Evolutionary conservation across 2,888 invertebrate genomes (phyloP).

Genomic region (Amblyteles armatorius): DNA sequence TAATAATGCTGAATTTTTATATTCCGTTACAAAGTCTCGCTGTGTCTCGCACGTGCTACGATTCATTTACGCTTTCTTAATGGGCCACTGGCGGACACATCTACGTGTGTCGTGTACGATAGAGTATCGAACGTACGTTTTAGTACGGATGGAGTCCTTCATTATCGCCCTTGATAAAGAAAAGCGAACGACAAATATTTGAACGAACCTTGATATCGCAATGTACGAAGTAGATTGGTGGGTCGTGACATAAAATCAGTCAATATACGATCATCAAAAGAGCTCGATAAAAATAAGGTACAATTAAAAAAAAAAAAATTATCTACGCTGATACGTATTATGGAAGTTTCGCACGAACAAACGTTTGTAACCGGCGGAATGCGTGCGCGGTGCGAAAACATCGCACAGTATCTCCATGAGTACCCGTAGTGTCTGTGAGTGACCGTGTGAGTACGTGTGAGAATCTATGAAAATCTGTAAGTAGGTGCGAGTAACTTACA

Average conservation of each 20-base stretch:
- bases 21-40: too few relatives aligned
- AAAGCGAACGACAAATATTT: not conserved
- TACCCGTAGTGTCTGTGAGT: too few relatives aligned
- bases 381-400: conserved; percentile 15
- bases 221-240: not conserved
- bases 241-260: not conserved
- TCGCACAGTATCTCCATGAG: too few relatives aligned
- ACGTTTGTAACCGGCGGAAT: not conserved
- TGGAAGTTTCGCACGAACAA: not conserved
- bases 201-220: not conserved
- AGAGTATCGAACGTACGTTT: not conserved
- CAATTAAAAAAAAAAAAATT: too few relatives aligned
- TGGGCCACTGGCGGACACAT: too few relatives aligned
- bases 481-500: too few relatives aligned
- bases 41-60: too few relatives aligned
- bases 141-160: not conserved
- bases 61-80: too few relatives aligned
- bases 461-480: too few relatives aligned
- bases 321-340: too few relatives aligned
- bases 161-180: not conserved
- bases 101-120: not conserved
- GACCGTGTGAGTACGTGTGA: too few relatives aligned
- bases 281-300: not conserved
- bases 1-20: too few relatives aligned
- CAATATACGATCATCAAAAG: not conserved